Evolutionary conservation across 2,888 invertebrate genomes (phyloP).

Genomic region (Hipparchia semele): DNA sequence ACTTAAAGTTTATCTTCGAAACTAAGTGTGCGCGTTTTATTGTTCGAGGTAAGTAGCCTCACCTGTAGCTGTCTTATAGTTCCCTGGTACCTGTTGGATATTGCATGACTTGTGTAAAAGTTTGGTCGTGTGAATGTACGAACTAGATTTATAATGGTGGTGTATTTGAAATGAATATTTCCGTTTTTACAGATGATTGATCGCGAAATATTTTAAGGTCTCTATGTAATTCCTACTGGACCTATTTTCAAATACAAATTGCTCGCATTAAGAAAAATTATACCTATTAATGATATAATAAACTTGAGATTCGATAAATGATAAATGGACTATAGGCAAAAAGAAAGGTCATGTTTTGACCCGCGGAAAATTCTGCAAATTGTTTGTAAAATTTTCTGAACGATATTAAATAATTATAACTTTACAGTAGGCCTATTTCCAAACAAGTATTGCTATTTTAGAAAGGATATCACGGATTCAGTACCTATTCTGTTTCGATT

Average conservation of each 20-base stretch:
- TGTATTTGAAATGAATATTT: constrained; percentile 1
- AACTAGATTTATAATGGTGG: constrained; percentile 4
- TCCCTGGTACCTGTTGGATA: constrained; percentile 32
- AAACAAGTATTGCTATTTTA: no score
- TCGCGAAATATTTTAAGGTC: neutral
- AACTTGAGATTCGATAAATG: no score
- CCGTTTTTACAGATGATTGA: neutral
- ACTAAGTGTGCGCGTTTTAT: constrained; percentile 66
- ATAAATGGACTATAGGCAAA: no score
- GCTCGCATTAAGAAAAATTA: no score
- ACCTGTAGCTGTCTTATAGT: constrained; percentile 56
- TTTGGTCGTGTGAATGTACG: constrained; percentile 15
- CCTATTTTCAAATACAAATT: no score
- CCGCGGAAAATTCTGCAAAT: no score
- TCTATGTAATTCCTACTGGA: neutral
- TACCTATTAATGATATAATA: no score
- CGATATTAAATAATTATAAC: no score
- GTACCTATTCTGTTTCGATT: neutral
- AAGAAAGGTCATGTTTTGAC: no score
- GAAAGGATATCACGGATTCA: neutral
- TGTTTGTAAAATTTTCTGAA: no score
- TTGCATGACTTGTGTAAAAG: constrained; percentile 33
- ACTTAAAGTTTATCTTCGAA: constrained; percentile 51
- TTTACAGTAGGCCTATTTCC: no score
- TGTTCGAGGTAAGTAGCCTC: constrained; percentile 67